phyloP scores from a whole-genome alignment of 2,888 invertebrate species.

The Iphiclides podalirius region DNA sequence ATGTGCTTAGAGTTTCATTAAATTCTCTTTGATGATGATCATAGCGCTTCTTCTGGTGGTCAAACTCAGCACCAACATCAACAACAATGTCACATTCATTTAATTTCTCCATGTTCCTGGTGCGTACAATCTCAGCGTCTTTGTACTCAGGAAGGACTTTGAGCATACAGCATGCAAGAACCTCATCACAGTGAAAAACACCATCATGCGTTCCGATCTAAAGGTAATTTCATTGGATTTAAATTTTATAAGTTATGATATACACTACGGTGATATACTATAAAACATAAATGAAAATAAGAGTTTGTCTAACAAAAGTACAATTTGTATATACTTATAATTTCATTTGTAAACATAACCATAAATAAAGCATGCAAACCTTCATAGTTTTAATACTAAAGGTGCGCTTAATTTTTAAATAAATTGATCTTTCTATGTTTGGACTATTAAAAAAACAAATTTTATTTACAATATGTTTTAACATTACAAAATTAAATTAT shows the following conservation, averaged over 20 bases:
- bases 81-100: slow-evolving; percentile 95
- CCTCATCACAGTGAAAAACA: slow-evolving; percentile 96
- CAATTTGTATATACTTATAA: neutral
- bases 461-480: slow-evolving; percentile 10
- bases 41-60: slow-evolving; percentile 87
- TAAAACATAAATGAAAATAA: too few relatives aligned
- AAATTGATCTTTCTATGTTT: neutral
- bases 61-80: slow-evolving; percentile 94
- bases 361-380: slow-evolving; percentile 7
- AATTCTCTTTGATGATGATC: slow-evolving; percentile 97
- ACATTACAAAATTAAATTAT: slow-evolving; percentile 4
- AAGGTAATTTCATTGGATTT: too few relatives aligned
- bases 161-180: slow-evolving; percentile 95
- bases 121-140: slow-evolving; percentile 89
- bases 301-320: too few relatives aligned
- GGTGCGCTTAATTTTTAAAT: slow-evolving; percentile 1
- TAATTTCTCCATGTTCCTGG: slow-evolving; percentile 81
- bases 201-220: slow-evolving; percentile 90
- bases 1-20: slow-evolving; percentile 82
- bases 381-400: slow-evolving; percentile 11
- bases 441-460: slow-evolving; percentile 4
- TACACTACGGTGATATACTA: too few relatives aligned
- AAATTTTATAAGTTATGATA: too few relatives aligned
- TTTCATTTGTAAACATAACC: slow-evolving; percentile 1
- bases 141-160: slow-evolving; percentile 88